phyloP scores from a whole-genome alignment of 1,140 invertebrate genomes.

The Drosophila saltans region DNA sequence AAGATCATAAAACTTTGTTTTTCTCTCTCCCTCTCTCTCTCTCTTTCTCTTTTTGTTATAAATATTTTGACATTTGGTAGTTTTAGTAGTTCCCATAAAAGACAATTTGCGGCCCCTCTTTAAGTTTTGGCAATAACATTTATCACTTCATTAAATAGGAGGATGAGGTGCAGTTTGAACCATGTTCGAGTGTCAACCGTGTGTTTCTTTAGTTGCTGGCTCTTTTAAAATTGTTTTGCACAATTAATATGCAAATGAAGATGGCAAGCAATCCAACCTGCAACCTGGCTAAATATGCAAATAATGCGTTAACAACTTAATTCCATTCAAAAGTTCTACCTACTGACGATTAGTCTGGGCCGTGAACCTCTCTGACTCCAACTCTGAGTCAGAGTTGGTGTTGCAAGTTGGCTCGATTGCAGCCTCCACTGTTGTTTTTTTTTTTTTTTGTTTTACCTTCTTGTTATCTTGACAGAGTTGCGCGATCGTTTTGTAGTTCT shows the following conservation, averaged over 20 bases:
- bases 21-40: not conserved
- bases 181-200: slow-evolving; percentile 55
- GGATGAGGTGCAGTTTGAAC: not conserved
- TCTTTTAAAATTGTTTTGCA: slow-evolving; percentile 64
- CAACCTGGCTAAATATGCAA: slow-evolving; percentile 76
- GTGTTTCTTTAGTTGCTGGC: slow-evolving; percentile 26
- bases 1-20: slow-evolving; percentile 45
- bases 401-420: not conserved
- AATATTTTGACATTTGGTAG: slow-evolving; percentile 47
- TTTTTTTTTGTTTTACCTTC: not conserved
- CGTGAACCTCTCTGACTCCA: slow-evolving; percentile 57
- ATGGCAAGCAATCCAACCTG: slow-evolving; percentile 43
- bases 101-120: slow-evolving; percentile 39
- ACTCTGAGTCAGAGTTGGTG: slow-evolving; percentile 4
- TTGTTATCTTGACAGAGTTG: slow-evolving; percentile 62
- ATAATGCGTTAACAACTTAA: slow-evolving; percentile 83
- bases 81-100: slow-evolving; percentile 15
- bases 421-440: slow-evolving; percentile 2
- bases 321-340: slow-evolving; percentile 49
- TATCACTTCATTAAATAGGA: slow-evolving; percentile 72
- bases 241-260: slow-evolving; percentile 82
- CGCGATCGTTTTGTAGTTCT: slow-evolving; percentile 73
- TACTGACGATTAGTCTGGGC: slow-evolving; percentile 72
- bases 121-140: slow-evolving; percentile 58
- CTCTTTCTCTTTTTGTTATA: slow-evolving; percentile 15